phyloP scores from a whole-genome alignment of 2,797 vertebrate genomes.

The Aulostomus chinensis region DNA sequence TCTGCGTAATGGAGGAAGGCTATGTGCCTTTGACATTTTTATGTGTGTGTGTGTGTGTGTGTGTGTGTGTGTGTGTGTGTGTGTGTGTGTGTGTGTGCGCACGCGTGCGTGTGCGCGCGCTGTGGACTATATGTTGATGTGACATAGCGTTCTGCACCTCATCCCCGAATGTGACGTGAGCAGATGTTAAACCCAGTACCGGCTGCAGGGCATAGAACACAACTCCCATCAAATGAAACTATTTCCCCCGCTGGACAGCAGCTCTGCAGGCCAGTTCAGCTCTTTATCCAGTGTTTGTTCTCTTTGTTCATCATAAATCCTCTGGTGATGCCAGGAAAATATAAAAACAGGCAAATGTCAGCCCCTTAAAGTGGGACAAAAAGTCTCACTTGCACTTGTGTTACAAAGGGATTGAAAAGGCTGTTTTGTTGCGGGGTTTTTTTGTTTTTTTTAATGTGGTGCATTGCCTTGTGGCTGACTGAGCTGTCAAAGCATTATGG shows the following conservation, averaged over 20 bases:
- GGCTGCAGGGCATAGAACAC: conserved; percentile 49
- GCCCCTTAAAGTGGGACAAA: conserved; percentile 34
- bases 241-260: conserved; percentile 45
- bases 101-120: neutral
- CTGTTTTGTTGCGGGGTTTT: too few species aligned
- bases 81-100: conserved; percentile 2
- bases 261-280: conserved; percentile 42
- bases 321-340: conserved; percentile 32
- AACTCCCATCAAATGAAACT: conserved; percentile 48
- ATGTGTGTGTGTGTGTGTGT: neutral
- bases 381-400: conserved; percentile 33
- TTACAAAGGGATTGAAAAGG: conserved; percentile 7
- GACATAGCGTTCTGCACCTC: conserved; percentile 31
- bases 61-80: neutral
- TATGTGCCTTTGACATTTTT: too few species aligned
- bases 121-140: conserved; percentile 14
- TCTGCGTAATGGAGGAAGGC: too few species aligned
- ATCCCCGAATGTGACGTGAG: conserved; percentile 60
- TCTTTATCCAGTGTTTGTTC: conserved; percentile 38
- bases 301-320: conserved; percentile 56
- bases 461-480: conserved; percentile 19
- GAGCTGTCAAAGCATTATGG: conserved; percentile 29
- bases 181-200: conserved; percentile 62
- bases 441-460: neutral
- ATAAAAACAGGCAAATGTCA: conserved; percentile 40